These are phyloP conservation scores for Falco rusticolus DNA, from an alignment of 2,797 vertebrate genomes.

Conservation along the genomic window DNA sequence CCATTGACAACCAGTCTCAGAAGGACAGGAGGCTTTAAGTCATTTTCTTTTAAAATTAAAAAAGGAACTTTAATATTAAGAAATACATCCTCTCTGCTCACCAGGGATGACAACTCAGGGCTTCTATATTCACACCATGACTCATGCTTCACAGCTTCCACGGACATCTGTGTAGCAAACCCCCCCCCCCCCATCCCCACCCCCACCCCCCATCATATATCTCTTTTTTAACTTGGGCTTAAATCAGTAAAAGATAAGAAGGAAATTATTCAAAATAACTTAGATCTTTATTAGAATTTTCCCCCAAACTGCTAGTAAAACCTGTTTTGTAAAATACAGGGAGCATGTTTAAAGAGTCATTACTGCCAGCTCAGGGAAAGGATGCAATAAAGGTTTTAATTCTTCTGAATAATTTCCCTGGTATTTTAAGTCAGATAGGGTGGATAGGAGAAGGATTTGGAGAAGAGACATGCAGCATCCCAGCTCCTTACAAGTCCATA, in stretches of 20 bases:
- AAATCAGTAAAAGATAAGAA: slow-evolving; percentile 41
- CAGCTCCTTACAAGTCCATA: background rate
- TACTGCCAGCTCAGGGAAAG: background rate
- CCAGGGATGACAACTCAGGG: slow-evolving; percentile 67
- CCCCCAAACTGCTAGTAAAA: background rate
- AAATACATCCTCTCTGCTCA: slow-evolving; percentile 65
- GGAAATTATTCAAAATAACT: slow-evolving; percentile 46
- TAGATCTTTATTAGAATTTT: slow-evolving; percentile 3
- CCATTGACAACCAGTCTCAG: slow-evolving; percentile 65
- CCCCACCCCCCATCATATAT: background rate
- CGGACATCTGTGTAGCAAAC: slow-evolving; percentile 51
- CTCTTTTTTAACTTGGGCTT: slow-evolving; percentile 39
- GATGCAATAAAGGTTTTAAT: background rate
- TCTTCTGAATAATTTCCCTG: slow-evolving; percentile 14
- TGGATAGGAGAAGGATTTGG: background rate
- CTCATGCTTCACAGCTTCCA: slow-evolving; percentile 63
- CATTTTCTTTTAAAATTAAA: slow-evolving; percentile 73
- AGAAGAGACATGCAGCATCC: background rate
- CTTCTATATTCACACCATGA: slow-evolving; percentile 67
- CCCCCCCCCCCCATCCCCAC: background rate
- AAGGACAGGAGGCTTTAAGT: slow-evolving; percentile 70
- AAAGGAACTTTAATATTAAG: slow-evolving; percentile 73
- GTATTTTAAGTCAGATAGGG: background rate
- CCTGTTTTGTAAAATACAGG: background rate
- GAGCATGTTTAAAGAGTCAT: background rate